phyloP scores from a whole-genome alignment of 2,797 vertebrate species.

The Garrulus glandarius region DNA sequence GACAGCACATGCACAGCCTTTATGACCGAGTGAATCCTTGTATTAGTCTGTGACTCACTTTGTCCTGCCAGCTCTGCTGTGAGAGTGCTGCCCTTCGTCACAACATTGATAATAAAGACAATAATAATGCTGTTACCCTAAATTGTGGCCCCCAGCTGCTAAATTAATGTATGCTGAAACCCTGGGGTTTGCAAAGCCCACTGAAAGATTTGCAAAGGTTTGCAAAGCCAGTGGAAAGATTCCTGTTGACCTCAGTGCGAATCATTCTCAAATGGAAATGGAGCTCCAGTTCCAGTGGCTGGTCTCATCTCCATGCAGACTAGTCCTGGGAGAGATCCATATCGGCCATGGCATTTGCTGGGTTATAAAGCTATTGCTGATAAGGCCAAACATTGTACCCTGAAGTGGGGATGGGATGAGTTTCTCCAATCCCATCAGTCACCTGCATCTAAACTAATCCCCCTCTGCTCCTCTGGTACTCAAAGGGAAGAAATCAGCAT shows the following conservation, averaged over 20 bases:
- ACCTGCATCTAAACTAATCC: background rate
- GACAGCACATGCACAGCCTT: background rate
- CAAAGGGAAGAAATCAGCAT: background rate
- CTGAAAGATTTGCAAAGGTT: too few relatives aligned
- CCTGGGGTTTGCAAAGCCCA: background rate
- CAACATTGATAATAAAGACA: background rate
- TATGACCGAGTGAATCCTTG: background rate
- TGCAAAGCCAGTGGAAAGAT: background rate
- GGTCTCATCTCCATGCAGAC: background rate
- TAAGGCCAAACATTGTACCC: background rate
- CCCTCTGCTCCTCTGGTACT: background rate
- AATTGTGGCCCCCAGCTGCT: background rate
- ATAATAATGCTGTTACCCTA: background rate
- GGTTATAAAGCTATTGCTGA: background rate
- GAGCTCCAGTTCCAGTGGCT: background rate
- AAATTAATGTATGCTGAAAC: background rate
- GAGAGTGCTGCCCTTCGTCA: background rate
- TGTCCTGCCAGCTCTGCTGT: background rate
- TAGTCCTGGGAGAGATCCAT: background rate
- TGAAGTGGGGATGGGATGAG: background rate
- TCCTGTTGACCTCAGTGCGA: background rate
- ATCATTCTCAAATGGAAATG: background rate
- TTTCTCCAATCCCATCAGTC: background rate
- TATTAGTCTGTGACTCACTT: background rate
- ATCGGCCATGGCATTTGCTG: background rate